Conservation (phyloP, 2,888 invertebrate genomes). For the Lithodes maja region DNA sequence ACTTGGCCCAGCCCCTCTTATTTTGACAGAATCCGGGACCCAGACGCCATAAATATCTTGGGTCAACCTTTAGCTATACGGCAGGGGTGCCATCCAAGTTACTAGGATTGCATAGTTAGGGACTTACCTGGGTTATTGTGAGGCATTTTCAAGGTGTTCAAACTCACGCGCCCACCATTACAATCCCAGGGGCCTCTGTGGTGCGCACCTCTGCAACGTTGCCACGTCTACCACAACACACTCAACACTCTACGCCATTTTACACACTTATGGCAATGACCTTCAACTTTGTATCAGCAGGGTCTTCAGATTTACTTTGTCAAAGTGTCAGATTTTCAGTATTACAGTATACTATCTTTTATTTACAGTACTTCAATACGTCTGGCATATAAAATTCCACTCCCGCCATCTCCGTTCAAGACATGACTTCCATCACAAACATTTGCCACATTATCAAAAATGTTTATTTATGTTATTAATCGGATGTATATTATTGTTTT, state of each 20-base stretch:
- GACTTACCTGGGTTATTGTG: slow-evolving; percentile 70
- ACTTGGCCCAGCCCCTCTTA: not conserved
- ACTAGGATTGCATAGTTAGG: not conserved
- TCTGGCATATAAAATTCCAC: slow-evolving; percentile 57
- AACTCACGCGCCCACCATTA: slow-evolving; percentile 70
- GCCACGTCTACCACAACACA: slow-evolving; percentile 26
- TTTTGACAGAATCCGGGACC: not conserved
- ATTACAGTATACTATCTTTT: not conserved
- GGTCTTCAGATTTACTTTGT: not conserved
- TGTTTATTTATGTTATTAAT: not conserved
- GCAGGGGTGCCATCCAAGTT: not conserved
- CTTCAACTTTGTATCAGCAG: not conserved
- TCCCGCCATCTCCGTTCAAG: slow-evolving; percentile 65
- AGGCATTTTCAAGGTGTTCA: slow-evolving; percentile 68
- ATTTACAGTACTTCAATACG: not conserved
- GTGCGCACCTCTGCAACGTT: slow-evolving; percentile 31
- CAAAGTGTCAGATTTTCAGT: not conserved
- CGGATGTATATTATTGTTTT: not conserved
- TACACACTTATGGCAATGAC: not conserved
- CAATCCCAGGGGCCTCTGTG: slow-evolving; percentile 47
- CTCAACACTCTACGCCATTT: not conserved
- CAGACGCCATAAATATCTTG: not conserved
- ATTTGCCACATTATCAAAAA: not conserved
- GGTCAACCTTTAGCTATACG: not conserved
- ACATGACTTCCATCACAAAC: slow-evolving; percentile 47